Evolutionary conservation across 2,113 vertebrate species (phyloP).

Genomic region (Eidolon helvum): DNA sequence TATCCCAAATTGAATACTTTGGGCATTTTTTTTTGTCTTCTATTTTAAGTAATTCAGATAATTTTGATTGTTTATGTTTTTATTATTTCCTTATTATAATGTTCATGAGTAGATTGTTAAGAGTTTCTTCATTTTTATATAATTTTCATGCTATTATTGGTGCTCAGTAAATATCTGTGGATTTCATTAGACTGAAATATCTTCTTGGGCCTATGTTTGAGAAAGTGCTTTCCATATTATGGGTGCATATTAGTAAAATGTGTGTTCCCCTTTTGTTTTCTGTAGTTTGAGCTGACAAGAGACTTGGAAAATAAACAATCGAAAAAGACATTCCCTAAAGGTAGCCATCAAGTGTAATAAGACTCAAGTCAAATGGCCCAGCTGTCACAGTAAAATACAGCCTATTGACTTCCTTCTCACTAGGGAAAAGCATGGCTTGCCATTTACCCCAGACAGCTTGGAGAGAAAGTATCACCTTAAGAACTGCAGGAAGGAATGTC

Average conservation of each 20-base stretch:
- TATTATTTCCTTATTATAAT: background rate
- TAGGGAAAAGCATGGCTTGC: constrained; percentile 82
- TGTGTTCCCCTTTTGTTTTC: constrained; percentile 77
- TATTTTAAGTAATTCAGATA: background rate
- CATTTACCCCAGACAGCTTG: constrained; percentile 80
- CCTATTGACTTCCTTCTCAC: constrained; percentile 82
- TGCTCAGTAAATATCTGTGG: background rate
- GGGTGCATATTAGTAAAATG: constrained; percentile 62
- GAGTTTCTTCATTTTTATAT: background rate
- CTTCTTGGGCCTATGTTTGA: background rate
- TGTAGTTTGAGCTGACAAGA: constrained; percentile 79
- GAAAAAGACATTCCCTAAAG: constrained; percentile 85
- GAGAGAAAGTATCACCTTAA: constrained; percentile 80
- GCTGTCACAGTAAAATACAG: constrained; percentile 84
- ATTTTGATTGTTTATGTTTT: background rate
- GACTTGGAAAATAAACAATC: constrained; percentile 83
- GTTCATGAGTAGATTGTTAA: background rate
- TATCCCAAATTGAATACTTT: background rate
- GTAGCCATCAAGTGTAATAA: constrained; percentile 87
- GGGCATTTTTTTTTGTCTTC: background rate
- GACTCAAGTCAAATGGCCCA: constrained; percentile 83
- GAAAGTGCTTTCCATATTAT: background rate
- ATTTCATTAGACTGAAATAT: constrained; percentile 20
- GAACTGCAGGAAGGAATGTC: constrained; percentile 78
- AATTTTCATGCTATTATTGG: background rate